Conservation (phyloP, 2,797 vertebrate species). For the Muscicapa comitata region DNA sequence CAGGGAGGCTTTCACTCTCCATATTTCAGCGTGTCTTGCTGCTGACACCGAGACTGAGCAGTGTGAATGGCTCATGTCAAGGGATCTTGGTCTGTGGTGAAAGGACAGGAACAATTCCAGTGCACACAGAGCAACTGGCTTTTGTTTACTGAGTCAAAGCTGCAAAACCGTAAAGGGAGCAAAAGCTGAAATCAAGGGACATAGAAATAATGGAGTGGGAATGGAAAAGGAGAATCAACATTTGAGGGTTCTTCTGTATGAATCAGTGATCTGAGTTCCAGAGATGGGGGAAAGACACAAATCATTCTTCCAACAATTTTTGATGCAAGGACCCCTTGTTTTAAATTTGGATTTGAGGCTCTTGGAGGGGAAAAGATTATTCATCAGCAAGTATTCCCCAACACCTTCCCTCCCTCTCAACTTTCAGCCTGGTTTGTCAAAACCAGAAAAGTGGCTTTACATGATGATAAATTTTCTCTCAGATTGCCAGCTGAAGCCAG, state of each 20-base stretch:
- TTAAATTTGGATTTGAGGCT: neutral
- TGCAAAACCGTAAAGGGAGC: constrained; percentile 50
- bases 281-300: neutral
- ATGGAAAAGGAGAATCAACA: neutral
- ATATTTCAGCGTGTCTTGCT: neutral
- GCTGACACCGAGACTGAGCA: constrained; percentile 36
- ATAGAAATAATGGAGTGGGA: neutral
- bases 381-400: neutral
- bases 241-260: neutral
- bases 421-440: neutral
- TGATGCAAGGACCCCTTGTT: neutral
- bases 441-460: neutral
- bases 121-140: constrained; percentile 42
- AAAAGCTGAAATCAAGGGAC: constrained; percentile 46
- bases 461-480: neutral
- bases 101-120: constrained; percentile 49
- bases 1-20: constrained; percentile 3
- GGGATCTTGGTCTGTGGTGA: constrained; percentile 48
- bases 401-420: neutral
- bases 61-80: constrained; percentile 34
- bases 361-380: neutral
- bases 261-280: neutral
- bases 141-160: constrained; percentile 59
- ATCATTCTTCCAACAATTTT: neutral
- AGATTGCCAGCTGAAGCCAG: neutral